Base-by-base conservation (phyloP, 2,888 invertebrate species). In the Aelia acuminata region DNA sequence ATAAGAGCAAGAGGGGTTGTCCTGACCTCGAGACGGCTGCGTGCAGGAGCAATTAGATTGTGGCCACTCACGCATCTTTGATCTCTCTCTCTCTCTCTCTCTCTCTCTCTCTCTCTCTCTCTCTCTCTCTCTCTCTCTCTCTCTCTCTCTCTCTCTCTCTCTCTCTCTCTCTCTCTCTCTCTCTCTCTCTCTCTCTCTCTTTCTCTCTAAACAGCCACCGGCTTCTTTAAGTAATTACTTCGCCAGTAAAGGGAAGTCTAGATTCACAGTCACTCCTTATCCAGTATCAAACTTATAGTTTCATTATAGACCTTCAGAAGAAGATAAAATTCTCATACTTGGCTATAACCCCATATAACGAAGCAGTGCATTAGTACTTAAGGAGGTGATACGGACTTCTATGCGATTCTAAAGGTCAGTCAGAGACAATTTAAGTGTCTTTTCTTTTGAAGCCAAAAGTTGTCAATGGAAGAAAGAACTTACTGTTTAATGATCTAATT, bases 21-120 rank as follows among this genome's bases (percentile, higher is more conserved):
- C n/a, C 43, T 80, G 80, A 80, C 80, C 80, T 80, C 80, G 43
- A 80, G 80, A 80, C 80, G 43, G 43, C 80, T 80, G 80, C 43
- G 43, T 43, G 80, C 63, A 43, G 80, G 13, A n/a, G 80, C 80
- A 47, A 80, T 80, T 80, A 39, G 43, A 70, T 70, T 70, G 63
- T 70, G 63, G 31, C 63, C 35, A 70, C 63, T 70, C 63, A 63
- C 63, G 63, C 63, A 63, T 63, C 18, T 70, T 31, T 70, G 63
- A 35, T 70, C 18, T 31, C 4, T 35, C 63, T 35, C 31, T 20
- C 63, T 1, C 15, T n/a, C 43, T 43, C 49, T 15, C 49, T 2
- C 49, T 18, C 49, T 1, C 49, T 2, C 49, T 18, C 49, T 15
- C 49, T 13, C 49, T 49, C 49, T 1, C 15, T 15, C 49, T 15